phyloP scores from a whole-genome alignment of 2,888 invertebrate genomes.

The Drymonia ruficornis region DNA sequence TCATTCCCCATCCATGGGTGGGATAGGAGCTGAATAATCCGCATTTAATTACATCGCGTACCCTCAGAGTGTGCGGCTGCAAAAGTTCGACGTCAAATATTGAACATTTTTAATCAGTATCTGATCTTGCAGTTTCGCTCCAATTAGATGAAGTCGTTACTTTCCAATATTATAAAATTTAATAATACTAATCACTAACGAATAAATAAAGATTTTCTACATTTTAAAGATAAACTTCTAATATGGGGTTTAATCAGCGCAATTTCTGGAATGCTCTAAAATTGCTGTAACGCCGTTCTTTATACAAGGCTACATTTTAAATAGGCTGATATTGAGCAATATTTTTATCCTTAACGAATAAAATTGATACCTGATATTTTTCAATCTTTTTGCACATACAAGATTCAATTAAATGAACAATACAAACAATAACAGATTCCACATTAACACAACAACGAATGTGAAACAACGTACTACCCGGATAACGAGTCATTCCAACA shows the following conservation, averaged over 20 bases:
- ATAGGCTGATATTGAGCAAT: too few species aligned
- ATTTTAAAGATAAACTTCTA: too few species aligned
- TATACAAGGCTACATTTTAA: too few species aligned
- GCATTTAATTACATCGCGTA: slow-evolving; percentile 53
- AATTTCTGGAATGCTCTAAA: too few species aligned
- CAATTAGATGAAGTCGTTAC: neutral
- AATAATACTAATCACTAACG: too few species aligned
- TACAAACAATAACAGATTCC: slow-evolving; percentile 9
- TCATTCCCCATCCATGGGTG: slow-evolving; percentile 20
- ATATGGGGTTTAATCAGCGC: too few species aligned
- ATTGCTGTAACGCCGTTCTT: too few species aligned
- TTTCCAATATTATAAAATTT: too few species aligned
- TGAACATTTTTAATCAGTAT: slow-evolving; percentile 51
- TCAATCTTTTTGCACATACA: neutral
- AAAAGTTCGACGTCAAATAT: slow-evolving; percentile 51
- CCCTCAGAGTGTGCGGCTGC: slow-evolving; percentile 16
- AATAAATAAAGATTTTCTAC: too few species aligned
- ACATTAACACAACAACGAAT: slow-evolving; percentile 29
- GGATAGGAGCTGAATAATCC: slow-evolving; percentile 43
- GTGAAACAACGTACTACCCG: slow-evolving; percentile 22
- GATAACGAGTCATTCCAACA: slow-evolving; percentile 29
- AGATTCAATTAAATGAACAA: neutral
- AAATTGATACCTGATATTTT: too few species aligned
- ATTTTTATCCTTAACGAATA: too few species aligned
- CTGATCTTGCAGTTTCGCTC: slow-evolving; percentile 10